Base-by-base conservation (phyloP, 2,113 vertebrate genomes). In the Coryphaenoides rupestris region DNA sequence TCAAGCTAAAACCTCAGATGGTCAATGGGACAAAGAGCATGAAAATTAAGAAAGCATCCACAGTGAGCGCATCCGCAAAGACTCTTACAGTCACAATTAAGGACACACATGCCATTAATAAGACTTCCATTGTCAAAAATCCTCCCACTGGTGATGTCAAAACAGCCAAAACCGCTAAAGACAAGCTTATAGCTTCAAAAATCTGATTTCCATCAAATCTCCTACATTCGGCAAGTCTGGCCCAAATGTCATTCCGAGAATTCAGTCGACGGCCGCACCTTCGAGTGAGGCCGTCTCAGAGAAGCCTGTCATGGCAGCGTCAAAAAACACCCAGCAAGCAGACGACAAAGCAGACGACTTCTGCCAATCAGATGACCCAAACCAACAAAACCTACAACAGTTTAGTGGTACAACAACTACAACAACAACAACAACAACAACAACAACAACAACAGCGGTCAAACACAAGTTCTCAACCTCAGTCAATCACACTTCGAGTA, bases 31-130 rank as follows among this genome's bases (percentile, higher is more conserved):
- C 66, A 46, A 64, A 1, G n/a, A 57, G 60, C 56, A 60, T 60
- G 59, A 84, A 82, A 75, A 70, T 52, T 24, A 84, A 76, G 56
- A 61, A 63, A 14, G 65, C 19, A n/a, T 55, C 70, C 50, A 62
- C 63, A 21, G 73, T 77, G 22, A 81, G 66, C 70, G 64, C 68
- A 47, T 19, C 74, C 9, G 9, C 69, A 54, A 84, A 78, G 47
- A 5, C 70, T 52, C 50, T 68, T 15, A 55, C 68, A 28, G 65
- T 69, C 57, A 65, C 59, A 17, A 75, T 55, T 9, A 70, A 72
- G 71, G 68, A 74, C 59, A 47, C 46, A 9, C 19, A 55, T 21
- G n/a, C 47, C 15, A n/a, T 50, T n/a, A 50, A 50, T 50, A 50
- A 16, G 47, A 50, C 47, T 1, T 49, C 5, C 14, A n/a, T 17